Conservation (phyloP, 2,888 invertebrate species). For the Parascotia fuliginaria region DNA sequence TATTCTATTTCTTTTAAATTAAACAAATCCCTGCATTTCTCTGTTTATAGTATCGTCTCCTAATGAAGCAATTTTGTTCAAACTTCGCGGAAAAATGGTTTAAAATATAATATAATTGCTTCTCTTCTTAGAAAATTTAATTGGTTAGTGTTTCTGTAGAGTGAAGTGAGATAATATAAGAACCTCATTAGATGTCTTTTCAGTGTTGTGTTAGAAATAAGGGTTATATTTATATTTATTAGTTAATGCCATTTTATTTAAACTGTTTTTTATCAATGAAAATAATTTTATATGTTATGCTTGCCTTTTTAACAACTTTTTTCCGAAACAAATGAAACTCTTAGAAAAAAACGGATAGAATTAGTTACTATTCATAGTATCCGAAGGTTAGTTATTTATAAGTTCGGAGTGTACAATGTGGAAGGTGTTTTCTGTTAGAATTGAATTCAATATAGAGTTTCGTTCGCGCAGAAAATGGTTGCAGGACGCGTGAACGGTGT, state of each 20-base stretch:
- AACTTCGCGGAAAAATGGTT: too few species aligned
- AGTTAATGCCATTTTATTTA: too few species aligned
- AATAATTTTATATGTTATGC: too few species aligned
- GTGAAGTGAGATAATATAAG: too few species aligned
- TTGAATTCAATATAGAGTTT: conserved; percentile 75
- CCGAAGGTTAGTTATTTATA: conserved; percentile 14
- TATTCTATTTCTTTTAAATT: conserved; percentile 14
- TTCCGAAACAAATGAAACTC: background rate
- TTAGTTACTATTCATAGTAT: conserved; percentile 1
- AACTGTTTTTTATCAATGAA: too few species aligned
- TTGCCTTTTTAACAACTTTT: background rate
- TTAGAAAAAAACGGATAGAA: conserved; percentile 1
- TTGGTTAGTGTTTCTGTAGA: too few species aligned
- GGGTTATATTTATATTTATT: background rate
- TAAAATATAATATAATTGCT: too few species aligned
- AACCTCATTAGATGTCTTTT: too few species aligned
- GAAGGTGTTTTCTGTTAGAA: conserved; percentile 63
- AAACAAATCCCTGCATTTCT: conserved; percentile 11
- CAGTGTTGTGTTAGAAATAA: too few species aligned
- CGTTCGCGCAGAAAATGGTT: conserved; percentile 78
- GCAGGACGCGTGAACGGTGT: conserved; percentile 63
- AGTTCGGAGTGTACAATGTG: conserved; percentile 28
- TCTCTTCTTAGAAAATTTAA: too few species aligned
- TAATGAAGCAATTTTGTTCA: too few species aligned
- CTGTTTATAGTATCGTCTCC: background rate